These are phyloP conservation scores for Formica aserva DNA, from an alignment of 2,888 invertebrate species.

Conservation along the genomic window DNA sequence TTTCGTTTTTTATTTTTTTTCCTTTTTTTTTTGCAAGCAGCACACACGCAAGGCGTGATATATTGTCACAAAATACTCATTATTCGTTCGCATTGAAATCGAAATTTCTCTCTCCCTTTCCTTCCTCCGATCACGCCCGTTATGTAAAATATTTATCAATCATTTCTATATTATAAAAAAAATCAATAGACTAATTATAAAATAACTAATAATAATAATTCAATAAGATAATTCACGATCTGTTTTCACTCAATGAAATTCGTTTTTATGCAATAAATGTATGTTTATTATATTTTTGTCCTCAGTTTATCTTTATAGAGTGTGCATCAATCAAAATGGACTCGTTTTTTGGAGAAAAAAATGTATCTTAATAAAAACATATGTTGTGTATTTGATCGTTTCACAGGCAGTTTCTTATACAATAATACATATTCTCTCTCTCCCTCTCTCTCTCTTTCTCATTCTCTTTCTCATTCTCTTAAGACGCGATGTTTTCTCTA, in stretches of 20 bases:
- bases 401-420: neutral
- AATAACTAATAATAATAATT: constrained; percentile 21
- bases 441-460: neutral
- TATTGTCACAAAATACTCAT: constrained; percentile 51
- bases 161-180: constrained; percentile 2
- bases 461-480: neutral
- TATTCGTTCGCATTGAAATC: constrained; percentile 40
- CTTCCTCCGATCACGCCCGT: neutral
- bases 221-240: constrained; percentile 11
- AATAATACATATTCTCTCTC: neutral
- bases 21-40: constrained; percentile 8
- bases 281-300: constrained; percentile 14
- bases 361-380: neutral
- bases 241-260: neutral
- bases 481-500: neutral
- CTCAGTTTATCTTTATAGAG: neutral
- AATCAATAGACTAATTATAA: constrained; percentile 34
- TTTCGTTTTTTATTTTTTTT: constrained; percentile 13
- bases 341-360: neutral
- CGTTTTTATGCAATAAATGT: constrained; percentile 19
- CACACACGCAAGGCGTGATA: constrained; percentile 26
- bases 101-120: constrained; percentile 7
- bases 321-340: neutral
- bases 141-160: constrained; percentile 33
- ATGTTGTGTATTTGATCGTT: neutral